phyloP scores from a whole-genome alignment of 2,888 invertebrate genomes.

The Malacosoma neustria region DNA sequence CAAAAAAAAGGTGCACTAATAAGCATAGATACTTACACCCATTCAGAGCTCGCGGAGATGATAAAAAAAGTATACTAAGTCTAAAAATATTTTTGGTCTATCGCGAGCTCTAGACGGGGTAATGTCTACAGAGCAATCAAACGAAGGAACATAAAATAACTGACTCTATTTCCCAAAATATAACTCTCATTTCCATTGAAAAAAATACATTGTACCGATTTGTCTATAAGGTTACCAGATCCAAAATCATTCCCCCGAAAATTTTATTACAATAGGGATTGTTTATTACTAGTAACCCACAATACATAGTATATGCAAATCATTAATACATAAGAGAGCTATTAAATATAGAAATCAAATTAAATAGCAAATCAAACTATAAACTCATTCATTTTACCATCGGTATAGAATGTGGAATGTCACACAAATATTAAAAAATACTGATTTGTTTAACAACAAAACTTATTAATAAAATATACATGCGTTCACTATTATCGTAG shows the following conservation, averaged over 20 bases:
- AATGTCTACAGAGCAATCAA: constrained; percentile 1
- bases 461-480: constrained; percentile 53
- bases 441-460: constrained; percentile 68
- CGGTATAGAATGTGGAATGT: constrained; percentile 66
- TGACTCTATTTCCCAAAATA: background rate
- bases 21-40: constrained; percentile 28
- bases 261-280: too few relatives aligned
- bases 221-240: background rate
- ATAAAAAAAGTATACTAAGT: constrained; percentile 4
- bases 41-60: constrained; percentile 3
- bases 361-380: constrained; percentile 39
- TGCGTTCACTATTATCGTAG: constrained; percentile 38
- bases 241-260: too few relatives aligned
- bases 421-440: constrained; percentile 71
- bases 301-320: background rate
- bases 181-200: constrained; percentile 25
- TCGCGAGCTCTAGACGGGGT: constrained; percentile 1
- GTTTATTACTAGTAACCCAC: background rate
- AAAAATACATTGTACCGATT: constrained; percentile 37
- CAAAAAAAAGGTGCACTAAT: constrained; percentile 48
- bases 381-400: constrained; percentile 25
- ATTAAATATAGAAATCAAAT: constrained; percentile 26
- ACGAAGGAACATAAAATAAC: constrained; percentile 3
- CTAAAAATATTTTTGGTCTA: background rate
- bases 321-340: constrained; percentile 32